Evolutionary conservation across 2,113 vertebrate species (phyloP).

Genomic region (Xiphias gladius): DNA sequence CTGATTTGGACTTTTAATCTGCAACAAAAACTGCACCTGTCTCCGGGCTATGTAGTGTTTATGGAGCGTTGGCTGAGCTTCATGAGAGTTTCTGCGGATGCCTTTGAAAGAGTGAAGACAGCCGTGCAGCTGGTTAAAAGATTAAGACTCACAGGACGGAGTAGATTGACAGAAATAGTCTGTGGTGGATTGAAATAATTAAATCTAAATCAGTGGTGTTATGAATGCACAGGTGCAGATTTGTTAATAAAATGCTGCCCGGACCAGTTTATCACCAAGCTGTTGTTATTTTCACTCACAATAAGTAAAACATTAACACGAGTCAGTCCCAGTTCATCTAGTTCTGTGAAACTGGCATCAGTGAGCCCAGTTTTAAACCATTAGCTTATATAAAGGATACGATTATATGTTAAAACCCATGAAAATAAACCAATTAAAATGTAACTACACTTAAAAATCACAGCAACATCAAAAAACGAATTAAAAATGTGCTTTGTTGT

Average conservation of each 20-base stretch:
- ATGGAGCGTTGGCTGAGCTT: constrained; percentile 49
- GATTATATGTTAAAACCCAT: background rate
- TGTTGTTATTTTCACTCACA: too few relatives aligned
- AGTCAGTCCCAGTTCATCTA: too few relatives aligned
- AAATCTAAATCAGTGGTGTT: background rate
- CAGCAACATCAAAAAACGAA: too few relatives aligned
- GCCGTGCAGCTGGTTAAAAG: constrained; percentile 31
- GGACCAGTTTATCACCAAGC: too few relatives aligned
- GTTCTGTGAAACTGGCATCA: too few relatives aligned
- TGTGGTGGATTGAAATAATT: background rate
- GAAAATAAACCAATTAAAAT: too few relatives aligned
- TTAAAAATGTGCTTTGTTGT: background rate
- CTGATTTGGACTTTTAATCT: constrained; percentile 80
- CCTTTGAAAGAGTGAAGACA: constrained; percentile 37
- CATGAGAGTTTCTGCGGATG: constrained; percentile 35
- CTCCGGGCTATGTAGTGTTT: constrained; percentile 57
- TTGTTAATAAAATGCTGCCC: background rate
- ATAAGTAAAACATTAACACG: too few relatives aligned
- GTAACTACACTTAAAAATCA: too few relatives aligned
- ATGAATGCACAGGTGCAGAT: constrained; percentile 12
- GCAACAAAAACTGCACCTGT: constrained; percentile 66
- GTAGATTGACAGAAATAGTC: constrained; percentile 9
- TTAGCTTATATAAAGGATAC: background rate
- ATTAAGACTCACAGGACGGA: constrained; percentile 17
- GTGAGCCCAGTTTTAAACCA: too few relatives aligned